phyloP scores from a whole-genome alignment of 2,888 invertebrate genomes.

The Caenorhabditis sp. region DNA sequence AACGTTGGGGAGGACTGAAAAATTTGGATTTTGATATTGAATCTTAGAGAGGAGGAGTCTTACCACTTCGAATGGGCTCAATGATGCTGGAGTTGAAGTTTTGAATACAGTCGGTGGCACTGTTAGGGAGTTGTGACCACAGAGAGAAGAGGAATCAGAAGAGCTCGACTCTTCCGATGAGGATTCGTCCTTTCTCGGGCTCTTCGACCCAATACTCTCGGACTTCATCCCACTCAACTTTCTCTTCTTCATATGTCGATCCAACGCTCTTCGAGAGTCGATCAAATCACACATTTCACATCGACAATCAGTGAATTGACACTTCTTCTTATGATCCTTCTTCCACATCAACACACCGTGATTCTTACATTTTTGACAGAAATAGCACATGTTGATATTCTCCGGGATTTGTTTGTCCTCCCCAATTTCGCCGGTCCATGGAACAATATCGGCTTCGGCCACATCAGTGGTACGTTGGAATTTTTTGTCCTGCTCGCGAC shows the following conservation, averaged over 20 bases:
- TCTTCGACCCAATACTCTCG: slow-evolving; percentile 5
- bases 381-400: slow-evolving; percentile 59
- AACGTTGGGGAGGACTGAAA: background rate
- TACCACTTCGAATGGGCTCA: too few species aligned
- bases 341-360: slow-evolving; percentile 67
- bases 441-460: slow-evolving; percentile 61
- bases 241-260: slow-evolving; percentile 62
- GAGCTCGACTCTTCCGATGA: slow-evolving; percentile 31
- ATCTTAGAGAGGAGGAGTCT: slow-evolving; percentile 7
- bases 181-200: slow-evolving; percentile 29
- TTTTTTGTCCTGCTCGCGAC: slow-evolving; percentile 68
- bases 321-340: slow-evolving; percentile 68
- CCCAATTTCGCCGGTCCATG: slow-evolving; percentile 33
- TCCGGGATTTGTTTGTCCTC: slow-evolving; percentile 22
- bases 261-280: slow-evolving; percentile 65
- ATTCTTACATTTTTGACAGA: slow-evolving; percentile 70
- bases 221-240: slow-evolving; percentile 13
- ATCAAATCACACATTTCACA: slow-evolving; percentile 66
- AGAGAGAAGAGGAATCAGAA: slow-evolving; percentile 26
- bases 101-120: background rate
- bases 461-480: slow-evolving; percentile 62
- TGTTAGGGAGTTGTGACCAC: background rate
- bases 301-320: slow-evolving; percentile 58
- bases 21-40: slow-evolving; percentile 11
- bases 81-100: background rate